Percentiles rank a stretch among this genome's conserved stretches.
Conservation (phyloP, 2,797 vertebrate species). For the Knipowitschia caucasica region DNA sequence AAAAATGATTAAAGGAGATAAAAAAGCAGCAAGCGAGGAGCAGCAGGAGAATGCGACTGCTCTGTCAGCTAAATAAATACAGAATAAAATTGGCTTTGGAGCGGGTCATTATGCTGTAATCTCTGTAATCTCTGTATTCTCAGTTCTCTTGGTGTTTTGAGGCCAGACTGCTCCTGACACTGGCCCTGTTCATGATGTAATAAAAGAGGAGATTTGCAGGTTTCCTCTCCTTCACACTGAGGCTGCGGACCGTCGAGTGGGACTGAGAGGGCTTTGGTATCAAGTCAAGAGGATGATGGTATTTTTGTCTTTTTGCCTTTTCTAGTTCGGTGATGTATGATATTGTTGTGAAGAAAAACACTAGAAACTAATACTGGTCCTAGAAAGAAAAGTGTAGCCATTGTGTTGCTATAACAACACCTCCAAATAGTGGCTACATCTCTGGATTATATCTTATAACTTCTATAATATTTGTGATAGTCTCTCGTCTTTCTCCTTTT, state of each 20-base stretch:
- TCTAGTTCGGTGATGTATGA: constrained; percentile 28
- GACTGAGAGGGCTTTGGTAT: constrained; percentile 31
- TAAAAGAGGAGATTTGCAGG: constrained; percentile 30
- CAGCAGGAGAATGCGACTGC: too few relatives aligned
- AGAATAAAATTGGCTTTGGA: too few relatives aligned
- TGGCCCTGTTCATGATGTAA: constrained; percentile 13
- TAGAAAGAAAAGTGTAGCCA: neutral
- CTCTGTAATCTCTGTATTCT: too few relatives aligned
- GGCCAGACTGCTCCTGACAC: constrained; percentile 1
- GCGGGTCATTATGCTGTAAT: neutral
- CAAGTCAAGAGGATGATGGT: constrained; percentile 27
- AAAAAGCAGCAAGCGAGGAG: too few relatives aligned
- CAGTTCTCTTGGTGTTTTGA: too few relatives aligned
- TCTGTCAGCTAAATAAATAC: too few relatives aligned
- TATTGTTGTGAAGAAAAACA: constrained; percentile 27
- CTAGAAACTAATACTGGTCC: constrained; percentile 17
- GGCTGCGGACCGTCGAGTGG: constrained; percentile 9
- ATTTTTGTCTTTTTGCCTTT: constrained; percentile 2
- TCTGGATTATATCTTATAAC: too few relatives aligned
- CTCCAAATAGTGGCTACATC: too few relatives aligned
- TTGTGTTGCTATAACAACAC: neutral
- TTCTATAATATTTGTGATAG: too few relatives aligned
- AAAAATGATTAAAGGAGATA: too few relatives aligned
- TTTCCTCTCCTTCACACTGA: constrained; percentile 18
- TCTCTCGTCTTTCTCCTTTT: too few relatives aligned